Percentiles rank a stretch among this genome's conserved stretches.
phyloP scores from a whole-genome alignment of 2,113 vertebrate genomes.

The Odontophorus gujanensis region DNA sequence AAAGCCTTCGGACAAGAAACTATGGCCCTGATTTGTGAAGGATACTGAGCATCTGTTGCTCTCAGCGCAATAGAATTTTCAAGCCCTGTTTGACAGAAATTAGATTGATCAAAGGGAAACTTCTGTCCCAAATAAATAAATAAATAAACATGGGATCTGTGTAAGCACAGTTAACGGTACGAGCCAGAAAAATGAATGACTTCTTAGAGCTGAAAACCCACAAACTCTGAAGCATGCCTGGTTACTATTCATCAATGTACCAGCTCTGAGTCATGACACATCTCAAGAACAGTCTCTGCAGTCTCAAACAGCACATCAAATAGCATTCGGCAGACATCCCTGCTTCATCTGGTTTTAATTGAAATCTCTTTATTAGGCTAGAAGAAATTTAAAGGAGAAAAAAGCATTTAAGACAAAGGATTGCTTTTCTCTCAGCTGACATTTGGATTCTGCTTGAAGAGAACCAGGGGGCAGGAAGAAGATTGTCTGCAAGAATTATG shows the following conservation, averaged over 20 bases:
- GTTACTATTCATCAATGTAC: neutral
- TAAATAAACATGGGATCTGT: neutral
- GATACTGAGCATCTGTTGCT: neutral
- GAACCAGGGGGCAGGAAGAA: neutral
- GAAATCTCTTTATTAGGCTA: neutral
- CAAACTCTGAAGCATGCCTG: neutral
- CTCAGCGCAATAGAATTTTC: neutral
- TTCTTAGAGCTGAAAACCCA: neutral
- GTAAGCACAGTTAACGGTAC: neutral
- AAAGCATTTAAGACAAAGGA: neutral
- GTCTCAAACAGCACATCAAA: slow-evolving; percentile 3
- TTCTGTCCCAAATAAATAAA: neutral
- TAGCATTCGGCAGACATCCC: neutral
- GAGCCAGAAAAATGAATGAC: neutral
- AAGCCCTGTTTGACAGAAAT: neutral
- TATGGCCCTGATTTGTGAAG: neutral
- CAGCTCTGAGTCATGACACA: neutral
- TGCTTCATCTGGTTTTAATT: neutral
- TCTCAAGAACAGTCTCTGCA: neutral
- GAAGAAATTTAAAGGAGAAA: neutral
- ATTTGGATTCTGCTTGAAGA: neutral
- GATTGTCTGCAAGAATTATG: neutral
- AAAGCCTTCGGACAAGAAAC: neutral
- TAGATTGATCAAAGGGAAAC: neutral
- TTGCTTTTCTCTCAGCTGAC: neutral